Base-by-base conservation (phyloP, 2,113 vertebrate species). In the Mormyrus iriodes region DNA sequence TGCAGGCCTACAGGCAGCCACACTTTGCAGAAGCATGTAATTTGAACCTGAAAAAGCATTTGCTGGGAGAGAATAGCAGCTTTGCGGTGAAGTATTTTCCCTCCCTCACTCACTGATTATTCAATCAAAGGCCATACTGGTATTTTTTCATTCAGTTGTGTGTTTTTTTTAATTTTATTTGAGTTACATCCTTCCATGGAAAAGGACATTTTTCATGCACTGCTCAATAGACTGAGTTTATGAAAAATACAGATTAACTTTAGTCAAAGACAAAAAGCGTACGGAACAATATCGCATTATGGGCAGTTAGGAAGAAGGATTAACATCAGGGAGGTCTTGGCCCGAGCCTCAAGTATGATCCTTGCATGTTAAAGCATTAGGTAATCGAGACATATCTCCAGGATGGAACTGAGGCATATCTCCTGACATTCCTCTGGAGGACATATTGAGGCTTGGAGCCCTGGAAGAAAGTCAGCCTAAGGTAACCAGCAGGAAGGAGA, bases 331-430 rank as follows among this genome's bases (percentile, higher is more conserved):
- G 51, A 79, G 17, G 88, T 79, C 39, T 89, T 83, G 21, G 52
- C 52, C 39, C 39, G 21, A n/a, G 51, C 5, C 53, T 49, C 24
- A 24, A 42, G 42, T 44, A 88, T 39, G 58, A 86, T 49, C 44
- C 85, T 90, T 79, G 58, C 48, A 65, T 87, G 61, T 90, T 90
- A 90, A 86, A 87, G n/a, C 65, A 87, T 86, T 90, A 90, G 49
- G 85, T 49, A 87, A 87, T 76, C 27, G 84, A 53, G 61, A 79
- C 49, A n/a, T 88, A 82, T 89, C 52, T 89, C 76, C 52, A 89
- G 88, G 85, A 87, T 53, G 51, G 65, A 87, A 90, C 31, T 85
- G 46, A 65, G 61, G 46, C 89, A 76, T 73, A 53, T 90, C 85
- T 87, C 89, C 85, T 87, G n/a, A 73, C 58, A 69, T 86, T 49